Percentiles rank a stretch among this genome's conserved stretches.
These are phyloP conservation scores for Myanophis thanlyinensis DNA, from an alignment of 2,113 vertebrate species.

Conservation along the genomic window DNA sequence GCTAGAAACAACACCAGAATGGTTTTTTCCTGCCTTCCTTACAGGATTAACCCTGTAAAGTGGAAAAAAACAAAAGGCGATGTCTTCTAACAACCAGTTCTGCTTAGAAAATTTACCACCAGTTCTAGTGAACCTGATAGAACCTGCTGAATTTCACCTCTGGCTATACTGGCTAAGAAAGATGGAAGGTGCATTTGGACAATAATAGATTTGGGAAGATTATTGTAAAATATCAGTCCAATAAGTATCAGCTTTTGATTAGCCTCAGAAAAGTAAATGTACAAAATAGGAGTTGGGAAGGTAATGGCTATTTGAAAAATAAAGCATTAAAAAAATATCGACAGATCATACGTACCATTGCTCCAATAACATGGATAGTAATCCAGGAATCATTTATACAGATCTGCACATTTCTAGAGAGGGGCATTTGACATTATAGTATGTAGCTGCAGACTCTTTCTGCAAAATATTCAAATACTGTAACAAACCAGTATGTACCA, in stretches of 20 bases:
- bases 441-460: neutral
- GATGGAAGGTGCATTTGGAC: neutral
- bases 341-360: neutral
- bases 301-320: neutral
- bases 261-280: neutral
- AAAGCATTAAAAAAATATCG: neutral
- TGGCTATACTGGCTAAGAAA: neutral
- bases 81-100: no score
- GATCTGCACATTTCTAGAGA: neutral
- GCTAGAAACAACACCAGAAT: no score
- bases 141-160: no score
- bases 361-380: neutral
- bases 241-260: neutral
- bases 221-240: neutral
- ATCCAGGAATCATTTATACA: neutral
- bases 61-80: no score
- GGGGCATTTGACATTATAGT: neutral
- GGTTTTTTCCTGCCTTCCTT: no score
- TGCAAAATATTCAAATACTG: neutral
- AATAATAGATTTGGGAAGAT: neutral
- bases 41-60: no score
- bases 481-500: neutral
- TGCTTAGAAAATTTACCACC: no score
- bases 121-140: no score
- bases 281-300: neutral